Evolutionary conservation across 2,888 invertebrate species (phyloP).

Genomic region (Tricholauxania praeusta): DNA sequence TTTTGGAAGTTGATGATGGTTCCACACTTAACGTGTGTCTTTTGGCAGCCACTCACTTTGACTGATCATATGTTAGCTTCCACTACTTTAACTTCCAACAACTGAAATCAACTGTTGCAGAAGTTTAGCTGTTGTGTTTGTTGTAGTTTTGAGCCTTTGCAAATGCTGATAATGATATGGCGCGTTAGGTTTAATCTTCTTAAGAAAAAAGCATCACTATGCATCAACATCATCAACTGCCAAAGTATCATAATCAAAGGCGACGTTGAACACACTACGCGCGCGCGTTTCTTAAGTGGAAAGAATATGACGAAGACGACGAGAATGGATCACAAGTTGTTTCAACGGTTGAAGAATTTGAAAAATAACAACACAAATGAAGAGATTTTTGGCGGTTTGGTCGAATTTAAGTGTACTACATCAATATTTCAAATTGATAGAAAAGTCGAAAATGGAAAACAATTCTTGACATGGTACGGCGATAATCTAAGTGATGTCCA

Average conservation of each 20-base stretch:
- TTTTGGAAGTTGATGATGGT: no score
- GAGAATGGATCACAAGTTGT: conserved; percentile 48
- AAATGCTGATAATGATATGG: conserved; percentile 50
- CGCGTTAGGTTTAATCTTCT: conserved; percentile 53
- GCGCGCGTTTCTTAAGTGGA: conserved; percentile 25
- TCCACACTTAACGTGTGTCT: conserved; percentile 22
- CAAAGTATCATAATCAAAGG: conserved; percentile 35
- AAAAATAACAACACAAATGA: no score
- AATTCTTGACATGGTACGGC: no score
- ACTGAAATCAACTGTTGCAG: neutral
- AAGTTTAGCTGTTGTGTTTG: no score
- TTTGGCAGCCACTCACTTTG: conserved; percentile 25
- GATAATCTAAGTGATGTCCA: no score
- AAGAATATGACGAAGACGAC: conserved; percentile 23
- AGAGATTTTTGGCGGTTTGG: no score
- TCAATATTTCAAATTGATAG: no score
- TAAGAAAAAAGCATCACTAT: conserved; percentile 45
- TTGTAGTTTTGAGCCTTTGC: conserved; percentile 1
- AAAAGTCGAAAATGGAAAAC: no score
- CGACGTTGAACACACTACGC: conserved; percentile 4
- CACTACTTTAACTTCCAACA: neutral
- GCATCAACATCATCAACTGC: conserved; percentile 46
- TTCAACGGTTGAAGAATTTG: conserved; percentile 40
- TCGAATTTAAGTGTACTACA: no score
- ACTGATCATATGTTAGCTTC: conserved; percentile 27